A percentile compares a stretch with the other conserved stretches of the same genome.
Conservation (phyloP, 2,113 vertebrate genomes). For the Cyprinodon tularosa region DNA sequence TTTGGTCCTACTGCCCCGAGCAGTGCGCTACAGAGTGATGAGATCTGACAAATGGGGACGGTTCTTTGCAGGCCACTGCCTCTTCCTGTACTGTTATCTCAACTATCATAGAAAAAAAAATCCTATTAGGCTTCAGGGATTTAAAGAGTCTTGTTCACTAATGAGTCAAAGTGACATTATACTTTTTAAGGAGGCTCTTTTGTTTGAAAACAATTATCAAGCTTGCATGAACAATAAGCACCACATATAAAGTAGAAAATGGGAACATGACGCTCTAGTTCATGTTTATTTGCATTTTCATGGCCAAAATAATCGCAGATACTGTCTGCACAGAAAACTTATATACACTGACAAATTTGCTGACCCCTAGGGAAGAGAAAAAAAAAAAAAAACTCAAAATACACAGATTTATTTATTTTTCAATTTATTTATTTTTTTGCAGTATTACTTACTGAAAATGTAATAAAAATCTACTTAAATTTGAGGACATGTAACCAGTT, state of each 20-base stretch:
- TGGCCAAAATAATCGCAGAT: constrained; percentile 6
- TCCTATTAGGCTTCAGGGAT: constrained; percentile 13
- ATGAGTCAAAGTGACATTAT: constrained; percentile 35
- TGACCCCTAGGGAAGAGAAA: not conserved
- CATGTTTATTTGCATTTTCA: constrained; percentile 1
- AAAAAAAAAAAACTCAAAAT: not conserved
- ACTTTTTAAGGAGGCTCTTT: constrained; percentile 34
- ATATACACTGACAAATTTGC: constrained; percentile 8
- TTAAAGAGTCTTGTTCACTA: constrained; percentile 24
- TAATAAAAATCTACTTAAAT: not conserved
- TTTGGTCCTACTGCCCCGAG: constrained; percentile 65
- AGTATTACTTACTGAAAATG: not conserved
- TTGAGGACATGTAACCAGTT: too few species aligned
- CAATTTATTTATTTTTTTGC: not conserved
- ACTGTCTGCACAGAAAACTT: not conserved
- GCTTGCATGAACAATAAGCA: constrained; percentile 1
- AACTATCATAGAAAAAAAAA: constrained; percentile 45
- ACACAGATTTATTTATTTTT: not conserved
- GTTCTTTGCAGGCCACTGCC: constrained; percentile 57
- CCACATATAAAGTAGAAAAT: not conserved
- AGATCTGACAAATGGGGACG: constrained; percentile 71
- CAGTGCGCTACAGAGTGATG: constrained; percentile 58
- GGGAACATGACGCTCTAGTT: not conserved
- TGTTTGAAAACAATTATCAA: constrained; percentile 18
- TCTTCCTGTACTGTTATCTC: constrained; percentile 30